These are phyloP conservation scores for Dicrurus megarhynchus DNA, from an alignment of 2,113 vertebrate genomes.

Conservation along the genomic window DNA sequence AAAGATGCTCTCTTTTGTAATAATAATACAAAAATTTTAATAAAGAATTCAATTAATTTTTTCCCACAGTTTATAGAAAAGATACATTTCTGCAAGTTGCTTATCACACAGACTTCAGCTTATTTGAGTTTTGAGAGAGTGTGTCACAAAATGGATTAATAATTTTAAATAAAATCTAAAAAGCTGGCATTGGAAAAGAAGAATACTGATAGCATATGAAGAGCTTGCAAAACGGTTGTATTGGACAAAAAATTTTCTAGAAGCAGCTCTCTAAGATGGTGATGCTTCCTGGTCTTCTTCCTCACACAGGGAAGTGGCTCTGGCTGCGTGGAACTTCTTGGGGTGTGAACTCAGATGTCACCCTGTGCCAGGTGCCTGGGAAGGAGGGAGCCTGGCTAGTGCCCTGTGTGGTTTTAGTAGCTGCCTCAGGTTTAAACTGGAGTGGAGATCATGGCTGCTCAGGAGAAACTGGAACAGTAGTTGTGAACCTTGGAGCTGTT, in stretches of 20 bases:
- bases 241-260: neutral
- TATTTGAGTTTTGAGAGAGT: neutral
- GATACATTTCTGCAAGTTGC: neutral
- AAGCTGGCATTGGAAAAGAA: neutral
- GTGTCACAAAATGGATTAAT: neutral
- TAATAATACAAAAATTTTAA: slow-evolving; percentile 3
- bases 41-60: slow-evolving; percentile 21
- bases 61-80: neutral
- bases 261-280: neutral
- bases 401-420: neutral
- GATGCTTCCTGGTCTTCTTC: neutral
- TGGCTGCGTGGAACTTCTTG: neutral
- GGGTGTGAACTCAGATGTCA: neutral
- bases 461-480: neutral
- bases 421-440: neutral
- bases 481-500: neutral
- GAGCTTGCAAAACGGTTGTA: neutral
- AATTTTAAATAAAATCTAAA: neutral
- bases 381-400: neutral
- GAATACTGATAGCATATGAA: neutral
- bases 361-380: accelerated
- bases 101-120: neutral
- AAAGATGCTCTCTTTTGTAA: slow-evolving; percentile 4
- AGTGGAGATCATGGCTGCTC: neutral
- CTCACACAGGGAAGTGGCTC: neutral